phyloP scores from a whole-genome alignment of 1,140 invertebrate species.

The Eueides isabella region DNA sequence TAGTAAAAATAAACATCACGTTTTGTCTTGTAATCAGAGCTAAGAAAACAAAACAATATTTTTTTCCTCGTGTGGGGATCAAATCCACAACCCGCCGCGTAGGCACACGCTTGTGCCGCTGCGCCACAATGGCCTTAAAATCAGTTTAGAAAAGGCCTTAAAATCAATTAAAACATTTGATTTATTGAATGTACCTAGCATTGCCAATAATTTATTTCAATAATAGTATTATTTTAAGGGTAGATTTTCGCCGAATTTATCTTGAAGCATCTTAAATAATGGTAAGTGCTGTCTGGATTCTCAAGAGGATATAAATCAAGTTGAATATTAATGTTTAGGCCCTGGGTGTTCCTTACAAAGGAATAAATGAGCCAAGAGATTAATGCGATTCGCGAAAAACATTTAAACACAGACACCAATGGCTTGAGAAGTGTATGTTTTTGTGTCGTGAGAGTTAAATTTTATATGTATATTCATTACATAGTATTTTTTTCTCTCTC shows the following conservation, averaged over 20 bases:
- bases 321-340: constrained; percentile 41
- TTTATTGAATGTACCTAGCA: background rate
- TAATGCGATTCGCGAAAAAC: constrained; percentile 28
- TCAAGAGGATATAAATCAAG: constrained; percentile 40
- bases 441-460: background rate
- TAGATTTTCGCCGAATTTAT: constrained; percentile 28
- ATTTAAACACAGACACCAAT: constrained; percentile 7
- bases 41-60: no score
- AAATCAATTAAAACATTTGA: background rate
- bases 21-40: no score
- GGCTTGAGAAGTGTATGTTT: background rate
- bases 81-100: no score
- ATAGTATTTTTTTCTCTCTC: no score
- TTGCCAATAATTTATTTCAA: background rate
- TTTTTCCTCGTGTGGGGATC: no score
- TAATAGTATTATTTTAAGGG: constrained; percentile 1
- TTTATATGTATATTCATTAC: background rate
- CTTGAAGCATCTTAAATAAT: constrained; percentile 37
- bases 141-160: background rate
- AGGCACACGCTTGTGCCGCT: no score
- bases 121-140: background rate
- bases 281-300: constrained; percentile 25
- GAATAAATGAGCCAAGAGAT: constrained; percentile 36
- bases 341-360: constrained; percentile 34
- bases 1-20: no score